Base-by-base conservation (phyloP, 2,113 vertebrate genomes). In the Chlorodrepanis virens region DNA sequence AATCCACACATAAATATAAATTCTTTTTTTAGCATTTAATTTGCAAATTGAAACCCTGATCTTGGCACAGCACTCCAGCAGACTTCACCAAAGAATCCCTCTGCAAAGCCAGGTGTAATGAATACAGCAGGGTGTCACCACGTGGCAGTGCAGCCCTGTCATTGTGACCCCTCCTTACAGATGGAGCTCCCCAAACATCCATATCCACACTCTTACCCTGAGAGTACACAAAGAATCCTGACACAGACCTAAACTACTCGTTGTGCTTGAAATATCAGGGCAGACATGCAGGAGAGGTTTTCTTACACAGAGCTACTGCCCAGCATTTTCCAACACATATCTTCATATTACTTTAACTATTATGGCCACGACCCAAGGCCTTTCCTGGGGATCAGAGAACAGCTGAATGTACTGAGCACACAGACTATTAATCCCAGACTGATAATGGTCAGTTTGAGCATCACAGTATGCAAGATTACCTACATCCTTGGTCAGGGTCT, bases 291-390 rank as follows among this genome's bases (percentile, higher is more conserved):
- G 77, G 56, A 85, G n/a, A 8, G 4, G 28, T 45, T 88, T 94
- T 56, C 75, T 68, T 68, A 63, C 25, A 54, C 12, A 1, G 52
- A 79, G 50, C 56, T 60, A 64, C 45, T 80, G 85, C 45, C 74
- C 83, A 72, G 68, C 39, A 61, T 81, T 84, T 96, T 83, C 87
- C 60, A 88, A 76, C 23, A 53, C 45, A 60, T 82, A 88, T 74
- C 71, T 86, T 89, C 82, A 33, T 81, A 61, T 93, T 94, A 96
- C 45, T 96, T 95, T 91, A 88, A 86, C 89, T 71, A 37, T 89
- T 84, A 84, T 12, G 47, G 57, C 59, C 59, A 19, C 6, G 50
- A 92, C 77, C 81, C 40, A 56, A 56, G 84, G 87, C 71, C 60
- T 86, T 91, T 94, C 87, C 68, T 4, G 8, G 59, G 44, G 54